Base-by-base conservation (phyloP, 2,113 vertebrate species). In the Cisticola juncidis region DNA sequence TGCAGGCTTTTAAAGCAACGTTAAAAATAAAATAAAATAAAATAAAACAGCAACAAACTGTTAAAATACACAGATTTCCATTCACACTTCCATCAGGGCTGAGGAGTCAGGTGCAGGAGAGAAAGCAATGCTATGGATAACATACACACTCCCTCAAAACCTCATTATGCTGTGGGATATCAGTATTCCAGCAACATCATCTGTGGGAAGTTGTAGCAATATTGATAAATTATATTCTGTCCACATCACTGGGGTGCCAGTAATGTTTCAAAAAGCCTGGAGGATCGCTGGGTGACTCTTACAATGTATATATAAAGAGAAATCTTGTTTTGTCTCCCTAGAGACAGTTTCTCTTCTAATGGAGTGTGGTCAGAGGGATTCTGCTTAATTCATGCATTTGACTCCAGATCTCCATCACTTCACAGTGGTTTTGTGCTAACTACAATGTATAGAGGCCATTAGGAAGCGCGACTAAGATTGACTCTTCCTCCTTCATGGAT, bases 401-500 rank as follows among this genome's bases (percentile, higher is more conserved):
- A 92, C 81, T 95, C 81, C 35, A 76, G 88, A 82, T 89, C 92
- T 93, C 70, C 81, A 8, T 36, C 61, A 66, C 66, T 94, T 81
- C 62, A 65, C 84, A 91, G 86, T 80, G 45, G 19, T 95, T 93
- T 92, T 94, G 79, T 84, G 77, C 94, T 96, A 97, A 97, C 92
- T 92, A 81, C 92, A 96, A 95, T 4, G 0, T 60, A 95, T 31
- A 90, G 94, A 83, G 48, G 66, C 90, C 92, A 97, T 96, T 96
- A 97, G 87, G 79, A 85, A 90, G 72, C 18, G 81, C 79, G 77
- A 85, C 82, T 85, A 81, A 94, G 90, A 95, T 90, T 93, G 92
- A 96, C 95, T 97, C 96, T 90, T 86, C 88, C 69, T 96, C 42
- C 92, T 96, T 79, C 95, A 25, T 90, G 88, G 92, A 96, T 96